These are phyloP conservation scores for Drosophila algonquin DNA, from an alignment of 2,888 invertebrate species.

Conservation along the genomic window DNA sequence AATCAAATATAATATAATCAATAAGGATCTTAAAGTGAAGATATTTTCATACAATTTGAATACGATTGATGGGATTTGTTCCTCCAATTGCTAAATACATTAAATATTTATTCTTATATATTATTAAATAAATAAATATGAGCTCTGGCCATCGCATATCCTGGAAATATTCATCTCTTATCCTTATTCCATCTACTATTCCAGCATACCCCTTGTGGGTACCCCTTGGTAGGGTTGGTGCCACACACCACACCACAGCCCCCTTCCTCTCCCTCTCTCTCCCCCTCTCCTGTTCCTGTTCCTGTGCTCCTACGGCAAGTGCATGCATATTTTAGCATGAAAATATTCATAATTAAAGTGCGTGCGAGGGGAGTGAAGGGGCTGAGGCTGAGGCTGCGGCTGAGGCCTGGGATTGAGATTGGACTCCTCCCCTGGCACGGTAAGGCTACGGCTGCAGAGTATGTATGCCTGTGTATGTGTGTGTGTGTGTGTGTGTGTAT, in stretches of 20 bases:
- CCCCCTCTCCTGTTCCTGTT: no score
- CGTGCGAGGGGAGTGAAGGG: slow-evolving; percentile 48
- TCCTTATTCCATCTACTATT: no score
- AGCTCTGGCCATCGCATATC: no score
- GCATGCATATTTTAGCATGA: slow-evolving; percentile 73
- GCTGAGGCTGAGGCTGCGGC: not conserved
- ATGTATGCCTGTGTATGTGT: not conserved
- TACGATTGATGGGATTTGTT: not conserved
- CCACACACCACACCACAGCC: no score
- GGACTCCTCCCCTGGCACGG: not conserved
- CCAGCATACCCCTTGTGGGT: no score
- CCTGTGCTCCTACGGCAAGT: slow-evolving; percentile 31
- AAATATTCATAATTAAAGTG: slow-evolving; percentile 79
- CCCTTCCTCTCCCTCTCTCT: no score
- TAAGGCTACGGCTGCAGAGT: slow-evolving; percentile 9
- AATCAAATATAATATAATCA: not conserved
- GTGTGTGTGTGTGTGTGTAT: slow-evolving; percentile 45
- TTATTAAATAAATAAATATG: no score
- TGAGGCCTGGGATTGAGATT: slow-evolving; percentile 15
- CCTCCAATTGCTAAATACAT: no score
- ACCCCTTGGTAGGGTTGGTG: no score
- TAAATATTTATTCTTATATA: no score
- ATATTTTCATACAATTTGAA: not conserved
- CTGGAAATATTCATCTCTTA: no score
- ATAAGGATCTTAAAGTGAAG: not conserved